Evolutionary conservation across 2,113 vertebrate species (phyloP).

Genomic region (Tragelaphus buxtoni): DNA sequence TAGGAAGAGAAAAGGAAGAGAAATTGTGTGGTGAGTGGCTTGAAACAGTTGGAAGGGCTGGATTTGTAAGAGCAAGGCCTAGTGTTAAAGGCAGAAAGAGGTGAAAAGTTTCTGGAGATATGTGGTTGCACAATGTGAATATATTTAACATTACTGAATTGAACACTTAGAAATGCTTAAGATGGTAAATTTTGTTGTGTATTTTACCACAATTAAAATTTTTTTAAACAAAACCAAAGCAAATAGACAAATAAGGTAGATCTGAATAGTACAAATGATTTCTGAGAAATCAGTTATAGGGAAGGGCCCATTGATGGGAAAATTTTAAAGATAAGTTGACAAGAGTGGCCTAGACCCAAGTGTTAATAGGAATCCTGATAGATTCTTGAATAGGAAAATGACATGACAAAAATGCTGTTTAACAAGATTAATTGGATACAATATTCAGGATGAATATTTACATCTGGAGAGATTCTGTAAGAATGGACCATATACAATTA

Average conservation of each 20-base stretch:
- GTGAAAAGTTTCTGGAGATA: background rate
- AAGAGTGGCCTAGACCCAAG: background rate
- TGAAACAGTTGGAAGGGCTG: background rate
- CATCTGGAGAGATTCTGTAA: background rate
- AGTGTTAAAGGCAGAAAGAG: slow-evolving; percentile 26
- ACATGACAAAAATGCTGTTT: slow-evolving; percentile 31
- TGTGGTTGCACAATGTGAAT: background rate
- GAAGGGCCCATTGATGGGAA: background rate
- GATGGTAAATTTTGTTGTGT: background rate
- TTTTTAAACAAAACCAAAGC: background rate
- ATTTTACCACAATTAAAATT: background rate
- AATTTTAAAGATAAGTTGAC: background rate
- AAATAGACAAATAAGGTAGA: background rate
- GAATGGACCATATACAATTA: background rate
- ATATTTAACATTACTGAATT: background rate
- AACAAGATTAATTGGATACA: slow-evolving; percentile 34
- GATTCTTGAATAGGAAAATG: background rate
- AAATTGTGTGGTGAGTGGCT: background rate
- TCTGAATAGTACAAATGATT: background rate
- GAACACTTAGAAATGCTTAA: background rate
- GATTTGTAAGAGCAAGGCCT: background rate
- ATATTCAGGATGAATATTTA: slow-evolving; percentile 11
- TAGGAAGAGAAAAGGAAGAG: slow-evolving; percentile 1
- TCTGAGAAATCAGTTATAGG: background rate
- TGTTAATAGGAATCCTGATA: background rate